Conservation (phyloP, 92 coral and sea anemone species). For the Paramuricea clavata region DNA sequence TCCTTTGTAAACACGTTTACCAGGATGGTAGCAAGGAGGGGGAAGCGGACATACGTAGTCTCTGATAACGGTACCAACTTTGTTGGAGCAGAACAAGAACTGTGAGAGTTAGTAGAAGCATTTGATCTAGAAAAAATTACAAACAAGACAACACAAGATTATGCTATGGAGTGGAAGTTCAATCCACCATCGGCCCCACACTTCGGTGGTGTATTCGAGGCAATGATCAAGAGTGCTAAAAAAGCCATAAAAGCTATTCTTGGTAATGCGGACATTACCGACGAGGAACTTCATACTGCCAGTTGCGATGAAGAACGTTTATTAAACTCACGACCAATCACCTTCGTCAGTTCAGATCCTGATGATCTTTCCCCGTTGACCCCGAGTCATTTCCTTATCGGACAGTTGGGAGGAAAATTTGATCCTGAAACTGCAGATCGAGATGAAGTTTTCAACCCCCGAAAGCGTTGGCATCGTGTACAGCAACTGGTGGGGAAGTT, state of each 20-base stretch:
- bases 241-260: background rate
- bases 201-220: slow-evolving; percentile 1
- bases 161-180: background rate
- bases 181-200: background rate
- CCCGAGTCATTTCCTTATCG: too few species aligned
- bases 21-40: background rate
- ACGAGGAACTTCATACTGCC: too few species aligned
- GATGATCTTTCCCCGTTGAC: too few species aligned
- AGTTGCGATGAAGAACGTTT: too few species aligned
- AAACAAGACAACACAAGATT: background rate
- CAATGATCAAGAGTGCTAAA: background rate
- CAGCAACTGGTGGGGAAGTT: slow-evolving; percentile 69
- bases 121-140: background rate
- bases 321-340: too few species aligned
- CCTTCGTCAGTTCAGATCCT: too few species aligned
- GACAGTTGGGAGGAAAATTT: slow-evolving; percentile 72
- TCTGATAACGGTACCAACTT: background rate
- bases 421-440: slow-evolving; percentile 63
- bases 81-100: background rate
- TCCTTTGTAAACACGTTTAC: background rate
- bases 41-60: background rate
- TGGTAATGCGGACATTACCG: slow-evolving; percentile 34
- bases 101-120: background rate
- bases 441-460: slow-evolving; percentile 57
- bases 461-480: slow-evolving; percentile 70